phyloP scores from a whole-genome alignment of 1,140 invertebrate genomes.

The Heliothis subflexa region DNA sequence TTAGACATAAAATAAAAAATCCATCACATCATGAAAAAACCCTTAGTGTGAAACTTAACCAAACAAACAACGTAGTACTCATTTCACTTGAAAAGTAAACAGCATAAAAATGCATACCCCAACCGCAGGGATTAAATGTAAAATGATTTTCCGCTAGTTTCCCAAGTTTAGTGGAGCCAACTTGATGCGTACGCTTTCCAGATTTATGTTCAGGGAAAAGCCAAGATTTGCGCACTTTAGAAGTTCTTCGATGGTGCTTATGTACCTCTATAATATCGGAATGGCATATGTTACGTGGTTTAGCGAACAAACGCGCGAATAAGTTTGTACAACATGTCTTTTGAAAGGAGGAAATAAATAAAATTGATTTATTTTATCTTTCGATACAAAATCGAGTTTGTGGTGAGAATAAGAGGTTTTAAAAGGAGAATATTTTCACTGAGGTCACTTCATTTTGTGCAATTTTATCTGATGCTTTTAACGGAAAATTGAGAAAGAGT shows the following conservation, averaged over 20 bases:
- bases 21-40: background rate
- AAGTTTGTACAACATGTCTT: slow-evolving; percentile 7
- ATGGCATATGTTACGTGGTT: slow-evolving; percentile 19
- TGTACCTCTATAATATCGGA: slow-evolving; percentile 34
- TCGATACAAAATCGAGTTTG: too few relatives aligned
- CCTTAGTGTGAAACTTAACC: too few relatives aligned
- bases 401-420: too few relatives aligned
- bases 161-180: slow-evolving; percentile 18
- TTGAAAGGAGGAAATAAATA: too few relatives aligned
- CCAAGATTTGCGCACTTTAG: slow-evolving; percentile 25
- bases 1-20: too few relatives aligned
- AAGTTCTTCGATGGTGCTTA: slow-evolving; percentile 13
- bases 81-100: too few relatives aligned
- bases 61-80: too few relatives aligned
- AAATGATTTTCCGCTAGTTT: background rate
- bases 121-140: background rate
- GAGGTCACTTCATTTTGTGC: too few relatives aligned
- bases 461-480: too few relatives aligned
- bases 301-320: slow-evolving; percentile 6
- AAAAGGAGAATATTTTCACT: too few relatives aligned
- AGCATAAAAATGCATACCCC: background rate
- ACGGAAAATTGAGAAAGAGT: too few relatives aligned
- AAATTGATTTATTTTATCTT: too few relatives aligned
- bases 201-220: slow-evolving; percentile 33
- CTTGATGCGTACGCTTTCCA: slow-evolving; percentile 34